Evolutionary conservation across 2,888 invertebrate genomes (phyloP), one percentile per base, ranked within the genome.

Genomic region (Schizotus pectinicornis): DNA sequence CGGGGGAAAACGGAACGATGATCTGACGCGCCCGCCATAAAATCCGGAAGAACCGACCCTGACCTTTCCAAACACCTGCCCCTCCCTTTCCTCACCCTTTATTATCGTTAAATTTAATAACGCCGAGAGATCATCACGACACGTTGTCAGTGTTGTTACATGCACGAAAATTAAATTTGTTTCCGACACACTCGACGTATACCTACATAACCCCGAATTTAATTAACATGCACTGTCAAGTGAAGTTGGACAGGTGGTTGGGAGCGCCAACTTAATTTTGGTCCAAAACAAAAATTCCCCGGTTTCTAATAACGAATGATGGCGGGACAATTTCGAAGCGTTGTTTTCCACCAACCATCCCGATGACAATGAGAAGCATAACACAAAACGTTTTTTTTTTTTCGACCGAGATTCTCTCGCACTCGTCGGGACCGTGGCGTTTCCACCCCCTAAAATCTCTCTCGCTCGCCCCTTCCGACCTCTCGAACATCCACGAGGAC

Each of bases 91-190:
- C 22, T 22, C 37, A 32, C 6, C 32, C 49, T 49, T 49, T 56
- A 42, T 49, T 49, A 42, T 36, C 49, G 36, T 43, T 37, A 39
- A 49, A 56, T 56, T 56, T 56, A 56, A 56, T 56, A 56, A 56
- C 36, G 33, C 48, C 41, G 37, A 38, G 37, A 38, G 48, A 55
- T 55, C 47, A 42, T 55, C 35, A 55, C 31, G 55, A 55, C 41
- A 36, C 35, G 48, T 41, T 55, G 48, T 55, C 55, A 48, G 48
- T 7, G 9, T 42, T 36, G 42, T 48, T 41, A 48, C 47, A 55
- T 48, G 37, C 55, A 49, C 48, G 55, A 49, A 56, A 56, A 56
- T 49, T 48, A 37, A 56, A 56, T 49, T 54, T 47, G 54, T 54
- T 56, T 56, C 55, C 55, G 42, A 13, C 43, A 35, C 34, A 41